A percentile compares a stretch with the other conserved stretches of the same genome.
These are phyloP conservation scores for Micromys minutus DNA, from an alignment of 2,113 vertebrate genomes.

Conservation along the genomic window DNA sequence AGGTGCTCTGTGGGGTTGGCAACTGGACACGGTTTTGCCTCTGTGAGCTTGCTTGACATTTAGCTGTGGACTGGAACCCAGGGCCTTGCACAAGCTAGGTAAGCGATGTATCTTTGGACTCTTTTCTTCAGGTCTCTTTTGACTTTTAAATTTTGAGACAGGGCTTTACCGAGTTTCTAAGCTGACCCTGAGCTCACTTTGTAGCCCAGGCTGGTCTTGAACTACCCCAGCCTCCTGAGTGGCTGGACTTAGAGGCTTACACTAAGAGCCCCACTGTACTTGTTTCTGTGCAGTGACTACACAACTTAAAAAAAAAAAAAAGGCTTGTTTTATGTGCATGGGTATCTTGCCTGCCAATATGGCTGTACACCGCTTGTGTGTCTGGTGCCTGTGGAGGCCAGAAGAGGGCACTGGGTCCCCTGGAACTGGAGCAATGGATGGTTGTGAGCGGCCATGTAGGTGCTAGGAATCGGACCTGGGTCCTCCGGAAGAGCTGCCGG, in stretches of 20 bases:
- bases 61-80: neutral
- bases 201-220: neutral
- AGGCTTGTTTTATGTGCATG: neutral
- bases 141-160: neutral
- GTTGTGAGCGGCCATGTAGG: neutral
- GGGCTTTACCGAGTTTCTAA: neutral
- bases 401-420: neutral
- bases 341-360: neutral
- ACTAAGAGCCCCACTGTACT: neutral
- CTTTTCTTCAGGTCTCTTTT: neutral
- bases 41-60: neutral
- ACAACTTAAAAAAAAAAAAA: neutral
- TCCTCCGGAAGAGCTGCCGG: neutral
- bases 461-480: neutral
- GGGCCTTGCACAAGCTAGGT: neutral
- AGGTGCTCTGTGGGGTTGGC: neutral
- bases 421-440: neutral
- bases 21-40: accelerated
- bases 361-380: neutral
- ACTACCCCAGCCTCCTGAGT: neutral
- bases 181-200: neutral
- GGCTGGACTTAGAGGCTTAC: neutral
- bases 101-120: neutral
- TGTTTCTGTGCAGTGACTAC: too few species aligned
- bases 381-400: neutral